Conservation (phyloP, 2,797 vertebrate genomes). For the Xenentodon cancila region DNA sequence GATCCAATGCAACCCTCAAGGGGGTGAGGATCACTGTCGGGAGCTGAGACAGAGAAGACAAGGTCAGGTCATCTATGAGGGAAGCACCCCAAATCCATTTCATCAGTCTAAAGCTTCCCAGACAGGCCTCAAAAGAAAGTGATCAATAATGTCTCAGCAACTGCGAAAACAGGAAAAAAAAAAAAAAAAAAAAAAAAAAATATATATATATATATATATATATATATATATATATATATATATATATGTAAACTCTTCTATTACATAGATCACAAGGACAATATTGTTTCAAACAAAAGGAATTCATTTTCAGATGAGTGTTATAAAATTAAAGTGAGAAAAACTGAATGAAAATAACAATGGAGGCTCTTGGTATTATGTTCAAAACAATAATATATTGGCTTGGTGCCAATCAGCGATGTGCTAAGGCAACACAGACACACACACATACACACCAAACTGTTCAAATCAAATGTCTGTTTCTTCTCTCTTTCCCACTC, state of each 20-base stretch:
- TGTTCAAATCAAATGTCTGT: constrained; percentile 71
- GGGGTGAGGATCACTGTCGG: constrained; percentile 70
- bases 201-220: too few species aligned
- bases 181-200: too few species aligned
- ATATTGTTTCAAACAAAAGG: constrained; percentile 28
- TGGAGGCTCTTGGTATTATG: constrained; percentile 52
- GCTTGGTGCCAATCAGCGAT: constrained; percentile 75
- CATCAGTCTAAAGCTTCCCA: constrained; percentile 63
- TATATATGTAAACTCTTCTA: not conserved
- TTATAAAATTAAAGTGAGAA: constrained; percentile 27
- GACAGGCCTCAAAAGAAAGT: constrained; percentile 53
- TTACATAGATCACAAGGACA: constrained; percentile 8
- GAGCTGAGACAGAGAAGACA: constrained; percentile 67
- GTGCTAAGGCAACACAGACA: constrained; percentile 51
- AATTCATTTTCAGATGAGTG: constrained; percentile 21
- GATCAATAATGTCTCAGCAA: constrained; percentile 61
- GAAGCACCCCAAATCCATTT: constrained; percentile 66
- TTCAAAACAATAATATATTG: constrained; percentile 74
- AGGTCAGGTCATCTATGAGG: constrained; percentile 76
- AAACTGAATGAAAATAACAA: constrained; percentile 43
- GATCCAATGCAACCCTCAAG: constrained; percentile 49
- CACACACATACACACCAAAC: constrained; percentile 22
- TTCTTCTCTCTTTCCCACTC: constrained; percentile 46
- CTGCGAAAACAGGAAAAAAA: constrained; percentile 20
- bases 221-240: too few species aligned